Percentiles rank a stretch among this genome's conserved stretches.
Conservation (phyloP, 2,113 vertebrate species). For the Opisthocomus hoazin region DNA sequence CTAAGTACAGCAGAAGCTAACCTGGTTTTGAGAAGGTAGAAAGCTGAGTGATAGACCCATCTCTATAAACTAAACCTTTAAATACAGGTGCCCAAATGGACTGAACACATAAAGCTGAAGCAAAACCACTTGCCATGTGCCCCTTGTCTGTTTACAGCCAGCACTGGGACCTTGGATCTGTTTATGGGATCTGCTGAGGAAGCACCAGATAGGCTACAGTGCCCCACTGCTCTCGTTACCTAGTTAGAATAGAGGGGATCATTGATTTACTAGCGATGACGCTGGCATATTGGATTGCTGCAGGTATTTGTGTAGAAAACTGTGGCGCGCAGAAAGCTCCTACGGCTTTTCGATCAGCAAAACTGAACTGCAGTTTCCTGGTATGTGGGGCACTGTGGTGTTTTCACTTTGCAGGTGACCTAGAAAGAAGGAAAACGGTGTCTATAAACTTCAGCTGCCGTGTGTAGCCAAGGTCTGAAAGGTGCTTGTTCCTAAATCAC, state of each 20-base stretch:
- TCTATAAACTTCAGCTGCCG: fast-evolving
- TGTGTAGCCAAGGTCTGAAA: not conserved
- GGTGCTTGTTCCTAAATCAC: not conserved
- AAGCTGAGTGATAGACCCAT: not conserved
- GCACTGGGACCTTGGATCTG: not conserved
- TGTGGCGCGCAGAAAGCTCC: not conserved
- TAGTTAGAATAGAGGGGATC: not conserved
- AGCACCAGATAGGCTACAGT: not conserved
- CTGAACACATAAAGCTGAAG: not conserved
- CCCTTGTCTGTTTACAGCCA: not conserved
- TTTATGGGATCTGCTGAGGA: not conserved
- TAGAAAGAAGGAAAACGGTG: not conserved
- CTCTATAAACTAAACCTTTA: not conserved
- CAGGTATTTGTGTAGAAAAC: not conserved
- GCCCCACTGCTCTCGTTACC: not conserved
- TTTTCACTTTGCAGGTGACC: not conserved
- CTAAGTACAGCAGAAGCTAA: not conserved
- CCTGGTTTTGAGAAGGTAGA: not conserved
- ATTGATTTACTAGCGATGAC: not conserved
- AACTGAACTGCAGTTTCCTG: not conserved
- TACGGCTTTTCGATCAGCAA: not conserved
- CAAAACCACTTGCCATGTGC: not conserved
- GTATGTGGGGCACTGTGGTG: not conserved
- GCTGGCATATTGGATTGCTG: not conserved
- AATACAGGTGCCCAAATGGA: too few relatives aligned